phyloP scores from a whole-genome alignment of 2,888 invertebrate genomes.

The Spisula subtruncata region DNA sequence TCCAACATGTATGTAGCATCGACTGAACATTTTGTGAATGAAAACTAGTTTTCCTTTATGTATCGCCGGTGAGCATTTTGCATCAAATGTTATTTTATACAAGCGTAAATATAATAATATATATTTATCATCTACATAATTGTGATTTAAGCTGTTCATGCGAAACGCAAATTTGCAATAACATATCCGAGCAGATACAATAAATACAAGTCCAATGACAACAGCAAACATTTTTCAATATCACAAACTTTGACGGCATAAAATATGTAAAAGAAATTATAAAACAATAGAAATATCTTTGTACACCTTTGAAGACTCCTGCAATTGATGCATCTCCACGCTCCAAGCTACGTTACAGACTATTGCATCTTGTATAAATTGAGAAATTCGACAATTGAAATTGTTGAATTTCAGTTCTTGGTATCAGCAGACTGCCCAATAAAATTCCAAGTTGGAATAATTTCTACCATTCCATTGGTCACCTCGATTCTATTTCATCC shows the following conservation, averaged over 20 bases:
- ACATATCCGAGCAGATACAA: background rate
- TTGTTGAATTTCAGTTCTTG: background rate
- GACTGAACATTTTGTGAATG: no score
- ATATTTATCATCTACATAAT: background rate
- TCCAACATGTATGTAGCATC: no score
- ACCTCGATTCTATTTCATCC: constrained; percentile 41
- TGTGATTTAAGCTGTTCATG: background rate
- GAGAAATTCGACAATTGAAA: background rate
- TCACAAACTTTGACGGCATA: constrained; percentile 18
- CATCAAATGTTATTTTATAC: background rate
- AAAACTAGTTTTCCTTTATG: no score
- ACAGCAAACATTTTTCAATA: background rate
- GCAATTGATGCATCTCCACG: background rate
- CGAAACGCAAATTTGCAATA: background rate
- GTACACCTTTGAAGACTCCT: background rate
- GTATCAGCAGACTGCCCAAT: background rate
- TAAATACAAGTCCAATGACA: background rate
- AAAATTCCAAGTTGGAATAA: constrained; percentile 5
- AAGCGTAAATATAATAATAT: no score
- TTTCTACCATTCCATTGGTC: background rate
- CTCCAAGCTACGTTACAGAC: background rate
- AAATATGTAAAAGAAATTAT: background rate
- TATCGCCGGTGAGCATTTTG: no score
- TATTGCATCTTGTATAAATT: background rate
- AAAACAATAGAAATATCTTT: background rate